Percentiles rank a stretch among this genome's conserved stretches.
These are phyloP conservation scores for Macaria notata DNA, from an alignment of 2,888 invertebrate species.

Conservation along the genomic window DNA sequence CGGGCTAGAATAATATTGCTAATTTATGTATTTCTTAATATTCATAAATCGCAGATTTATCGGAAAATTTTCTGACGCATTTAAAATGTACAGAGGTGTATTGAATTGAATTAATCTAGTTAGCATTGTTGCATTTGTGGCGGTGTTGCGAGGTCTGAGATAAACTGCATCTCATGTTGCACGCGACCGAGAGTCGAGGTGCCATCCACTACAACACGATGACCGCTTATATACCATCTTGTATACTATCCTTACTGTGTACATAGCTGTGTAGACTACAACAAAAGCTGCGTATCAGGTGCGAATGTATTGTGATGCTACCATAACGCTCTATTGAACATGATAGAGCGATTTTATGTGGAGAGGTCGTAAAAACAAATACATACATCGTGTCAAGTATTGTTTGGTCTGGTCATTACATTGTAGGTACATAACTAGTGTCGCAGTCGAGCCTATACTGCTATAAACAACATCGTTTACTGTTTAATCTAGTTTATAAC, in stretches of 20 bases:
- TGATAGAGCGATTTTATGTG: no score
- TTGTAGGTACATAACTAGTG: no score
- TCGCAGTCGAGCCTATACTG: no score
- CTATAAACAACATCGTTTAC: neutral
- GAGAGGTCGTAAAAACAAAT: no score
- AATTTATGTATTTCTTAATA: slow-evolving; percentile 16
- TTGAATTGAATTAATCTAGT: slow-evolving; percentile 1
- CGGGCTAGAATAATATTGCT: slow-evolving; percentile 9
- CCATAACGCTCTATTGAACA: no score
- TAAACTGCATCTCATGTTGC: slow-evolving; percentile 65
- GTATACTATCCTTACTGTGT: neutral
- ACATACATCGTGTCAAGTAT: no score
- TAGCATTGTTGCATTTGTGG: slow-evolving; percentile 15
- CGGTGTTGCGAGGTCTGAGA: slow-evolving; percentile 36
- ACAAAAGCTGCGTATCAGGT: no score
- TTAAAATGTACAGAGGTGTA: slow-evolving; percentile 27
- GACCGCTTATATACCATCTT: no score
- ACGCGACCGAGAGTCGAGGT: slow-evolving; percentile 40
- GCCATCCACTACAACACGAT: no score
- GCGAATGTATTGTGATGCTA: no score
- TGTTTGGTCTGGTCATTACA: no score
- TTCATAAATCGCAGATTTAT: slow-evolving; percentile 28
- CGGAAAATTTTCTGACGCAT: slow-evolving; percentile 40
- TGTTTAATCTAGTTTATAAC: slow-evolving; percentile 28
- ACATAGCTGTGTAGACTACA: neutral